These are phyloP conservation scores for Nesidiocoris tenuis DNA, from an alignment of 2,888 invertebrate species.

Conservation along the genomic window DNA sequence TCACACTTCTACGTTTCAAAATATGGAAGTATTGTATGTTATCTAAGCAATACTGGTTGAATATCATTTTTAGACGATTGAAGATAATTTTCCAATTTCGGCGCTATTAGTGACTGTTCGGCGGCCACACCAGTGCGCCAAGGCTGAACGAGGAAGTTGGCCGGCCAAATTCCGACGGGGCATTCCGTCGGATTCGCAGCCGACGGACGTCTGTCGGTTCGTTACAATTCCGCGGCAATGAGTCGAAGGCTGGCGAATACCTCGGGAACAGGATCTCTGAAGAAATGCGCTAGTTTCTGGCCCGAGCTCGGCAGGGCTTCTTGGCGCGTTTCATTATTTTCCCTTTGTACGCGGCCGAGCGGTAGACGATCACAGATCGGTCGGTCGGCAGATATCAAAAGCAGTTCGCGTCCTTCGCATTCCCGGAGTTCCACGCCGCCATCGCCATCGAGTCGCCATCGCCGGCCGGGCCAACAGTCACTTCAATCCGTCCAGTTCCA, in stretches of 20 bases:
- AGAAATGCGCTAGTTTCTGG: not conserved
- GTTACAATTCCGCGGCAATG: not conserved
- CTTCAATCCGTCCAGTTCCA: not conserved
- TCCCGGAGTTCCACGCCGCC: not conserved
- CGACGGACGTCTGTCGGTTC: not conserved
- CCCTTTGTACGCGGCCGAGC: not conserved
- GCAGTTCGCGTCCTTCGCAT: constrained; percentile 19
- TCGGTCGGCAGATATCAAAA: constrained; percentile 20
- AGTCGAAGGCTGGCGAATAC: not conserved
- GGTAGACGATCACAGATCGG: not conserved
- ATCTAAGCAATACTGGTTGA: too few species aligned
- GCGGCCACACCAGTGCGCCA: too few species aligned
- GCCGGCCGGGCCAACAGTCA: not conserved
- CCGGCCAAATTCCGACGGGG: too few species aligned
- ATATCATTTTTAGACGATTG: too few species aligned
- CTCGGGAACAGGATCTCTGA: not conserved
- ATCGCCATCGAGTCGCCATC: not conserved
- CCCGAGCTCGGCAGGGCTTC: not conserved
- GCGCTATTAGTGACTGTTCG: too few species aligned
- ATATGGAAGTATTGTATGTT: too few species aligned
- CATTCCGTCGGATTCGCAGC: too few species aligned
- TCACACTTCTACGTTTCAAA: too few species aligned
- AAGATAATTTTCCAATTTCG: too few species aligned
- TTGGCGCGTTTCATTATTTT: not conserved
- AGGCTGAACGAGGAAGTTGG: too few species aligned